Conservation (phyloP, 2,888 invertebrate species). For the Bursaphelenchus okinawaensis region DNA sequence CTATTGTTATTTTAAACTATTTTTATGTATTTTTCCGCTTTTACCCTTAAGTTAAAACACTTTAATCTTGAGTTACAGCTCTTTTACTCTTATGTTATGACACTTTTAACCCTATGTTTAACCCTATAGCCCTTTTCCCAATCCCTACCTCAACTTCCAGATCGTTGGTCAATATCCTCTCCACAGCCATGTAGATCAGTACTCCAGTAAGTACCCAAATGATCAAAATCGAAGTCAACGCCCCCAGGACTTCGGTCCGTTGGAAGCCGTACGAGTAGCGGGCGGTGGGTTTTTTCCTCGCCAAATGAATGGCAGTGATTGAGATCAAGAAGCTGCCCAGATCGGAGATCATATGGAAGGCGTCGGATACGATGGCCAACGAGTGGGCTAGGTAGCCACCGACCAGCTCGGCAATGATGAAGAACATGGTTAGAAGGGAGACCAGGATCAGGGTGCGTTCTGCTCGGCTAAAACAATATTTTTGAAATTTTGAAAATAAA, state of each 20-base stretch:
- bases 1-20: too few species aligned
- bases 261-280: conserved; percentile 86
- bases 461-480: conserved; percentile 14
- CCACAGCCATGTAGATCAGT: conserved; percentile 84
- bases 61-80: too few species aligned
- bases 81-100: too few species aligned
- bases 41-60: too few species aligned
- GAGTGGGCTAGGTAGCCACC: conserved; percentile 48
- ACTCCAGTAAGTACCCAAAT: conserved; percentile 96
- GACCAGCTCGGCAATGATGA: conserved; percentile 59
- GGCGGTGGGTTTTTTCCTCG: conserved; percentile 73
- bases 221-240: conserved; percentile 68
- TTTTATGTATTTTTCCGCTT: too few species aligned
- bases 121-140: too few species aligned
- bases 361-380: conserved; percentile 83
- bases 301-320: conserved; percentile 79
- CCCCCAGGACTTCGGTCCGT: conserved; percentile 68
- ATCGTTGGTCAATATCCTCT: conserved; percentile 72
- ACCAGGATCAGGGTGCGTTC: conserved; percentile 30
- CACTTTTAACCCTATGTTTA: too few species aligned
- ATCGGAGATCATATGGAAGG: conserved; percentile 90
- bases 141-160: conserved; percentile 72
- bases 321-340: conserved; percentile 97
- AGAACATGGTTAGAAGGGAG: conserved; percentile 36
- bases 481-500: background rate